Evolutionary conservation across 2,797 vertebrate species (phyloP).

Genomic region (Emys orbicularis): DNA sequence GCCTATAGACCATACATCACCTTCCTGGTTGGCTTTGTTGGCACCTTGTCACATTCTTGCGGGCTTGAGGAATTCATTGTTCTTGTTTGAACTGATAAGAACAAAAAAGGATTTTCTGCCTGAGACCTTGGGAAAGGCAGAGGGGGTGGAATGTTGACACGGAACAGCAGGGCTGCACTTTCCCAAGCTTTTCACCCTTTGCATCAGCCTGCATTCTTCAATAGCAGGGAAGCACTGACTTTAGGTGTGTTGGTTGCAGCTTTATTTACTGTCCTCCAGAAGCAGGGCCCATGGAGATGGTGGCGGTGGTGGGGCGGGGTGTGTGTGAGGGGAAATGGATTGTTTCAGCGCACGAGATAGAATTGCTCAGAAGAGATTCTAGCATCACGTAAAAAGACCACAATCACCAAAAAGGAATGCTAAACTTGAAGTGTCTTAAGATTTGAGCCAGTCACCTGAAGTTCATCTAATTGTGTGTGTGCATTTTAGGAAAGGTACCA

Average conservation of each 20-base stretch:
- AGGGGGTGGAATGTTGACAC: constrained; percentile 78
- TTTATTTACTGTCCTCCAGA: not conserved
- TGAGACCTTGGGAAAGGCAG: constrained; percentile 83
- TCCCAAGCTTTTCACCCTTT: constrained; percentile 72
- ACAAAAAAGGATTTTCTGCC: constrained; percentile 82
- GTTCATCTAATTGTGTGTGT: not conserved
- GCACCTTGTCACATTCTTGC: constrained; percentile 89
- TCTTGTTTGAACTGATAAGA: constrained; percentile 90
- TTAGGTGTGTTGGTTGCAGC: constrained; percentile 39
- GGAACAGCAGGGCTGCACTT: constrained; percentile 72
- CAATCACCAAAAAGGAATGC: not conserved
- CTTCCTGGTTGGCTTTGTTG: constrained; percentile 87
- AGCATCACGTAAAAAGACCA: not conserved
- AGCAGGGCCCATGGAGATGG: not conserved
- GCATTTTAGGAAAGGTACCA: not conserved
- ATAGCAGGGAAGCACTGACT: not conserved
- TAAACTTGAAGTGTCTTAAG: not conserved
- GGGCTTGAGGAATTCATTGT: constrained; percentile 87
- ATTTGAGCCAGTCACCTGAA: constrained; percentile 43
- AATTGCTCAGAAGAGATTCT: constrained; percentile 9
- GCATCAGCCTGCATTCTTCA: constrained; percentile 40
- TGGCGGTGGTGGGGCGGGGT: not conserved
- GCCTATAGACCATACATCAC: constrained; percentile 84
- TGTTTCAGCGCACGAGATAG: not conserved
- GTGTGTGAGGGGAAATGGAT: not conserved